phyloP scores from a whole-genome alignment of 2,113 vertebrate species.

The Pelvicachromis taeniatus region DNA sequence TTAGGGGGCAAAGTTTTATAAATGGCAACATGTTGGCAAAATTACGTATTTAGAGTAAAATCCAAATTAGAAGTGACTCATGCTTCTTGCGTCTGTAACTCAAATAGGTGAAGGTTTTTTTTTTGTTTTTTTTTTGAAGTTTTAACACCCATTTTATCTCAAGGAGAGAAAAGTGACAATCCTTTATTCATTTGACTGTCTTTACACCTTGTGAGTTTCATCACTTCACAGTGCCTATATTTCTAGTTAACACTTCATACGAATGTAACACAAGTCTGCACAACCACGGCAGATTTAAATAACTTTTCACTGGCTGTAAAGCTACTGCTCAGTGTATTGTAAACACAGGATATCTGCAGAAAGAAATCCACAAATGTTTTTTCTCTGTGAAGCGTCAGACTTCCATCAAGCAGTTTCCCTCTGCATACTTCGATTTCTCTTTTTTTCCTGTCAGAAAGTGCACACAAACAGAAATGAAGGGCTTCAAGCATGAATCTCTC shows the following conservation, averaged over 20 bases:
- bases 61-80: background rate
- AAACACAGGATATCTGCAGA: background rate
- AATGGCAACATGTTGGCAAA: background rate
- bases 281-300: background rate
- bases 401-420: background rate
- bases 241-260: background rate
- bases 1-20: background rate
- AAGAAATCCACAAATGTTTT: background rate
- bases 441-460: background rate
- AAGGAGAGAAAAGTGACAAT: background rate
- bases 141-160: background rate
- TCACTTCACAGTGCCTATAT: background rate
- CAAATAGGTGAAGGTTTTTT: rapidly evolving
- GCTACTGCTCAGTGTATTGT: background rate
- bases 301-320: background rate
- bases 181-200: background rate
- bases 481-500: background rate
- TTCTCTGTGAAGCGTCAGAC: background rate
- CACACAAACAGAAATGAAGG: background rate
- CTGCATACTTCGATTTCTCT: background rate
- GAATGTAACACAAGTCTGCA: background rate
- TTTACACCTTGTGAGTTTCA: background rate
- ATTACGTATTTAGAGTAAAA: background rate
- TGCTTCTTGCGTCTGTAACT: background rate
- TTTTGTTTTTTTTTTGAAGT: background rate